Conservation (phyloP, 2,113 vertebrate species). For the Rattus rattus region DNA sequence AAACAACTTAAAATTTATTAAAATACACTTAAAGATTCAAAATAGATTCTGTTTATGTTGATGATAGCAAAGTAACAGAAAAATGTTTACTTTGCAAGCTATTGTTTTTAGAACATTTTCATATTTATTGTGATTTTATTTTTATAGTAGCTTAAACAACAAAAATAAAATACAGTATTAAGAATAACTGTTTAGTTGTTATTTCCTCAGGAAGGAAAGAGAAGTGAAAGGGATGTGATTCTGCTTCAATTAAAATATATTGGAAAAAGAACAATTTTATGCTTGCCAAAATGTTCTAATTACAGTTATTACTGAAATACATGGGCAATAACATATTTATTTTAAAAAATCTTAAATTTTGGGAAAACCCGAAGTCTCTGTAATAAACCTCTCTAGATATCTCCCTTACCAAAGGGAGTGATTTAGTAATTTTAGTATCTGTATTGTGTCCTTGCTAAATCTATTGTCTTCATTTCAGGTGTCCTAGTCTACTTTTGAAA, state of each 20-base stretch:
- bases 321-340: neutral
- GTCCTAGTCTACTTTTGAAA: neutral
- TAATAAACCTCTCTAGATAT: neutral
- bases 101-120: neutral
- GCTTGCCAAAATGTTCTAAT: neutral
- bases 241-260: neutral
- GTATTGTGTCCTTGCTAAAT: neutral
- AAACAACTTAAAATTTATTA: neutral
- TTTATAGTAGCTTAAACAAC: neutral
- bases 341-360: neutral
- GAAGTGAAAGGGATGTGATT: neutral
- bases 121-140: neutral
- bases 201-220: neutral
- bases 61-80: neutral
- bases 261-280: neutral
- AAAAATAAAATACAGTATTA: neutral
- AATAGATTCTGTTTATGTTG: neutral
- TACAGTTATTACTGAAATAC: neutral
- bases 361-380: neutral
- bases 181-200: neutral
- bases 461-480: neutral
- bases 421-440: neutral
- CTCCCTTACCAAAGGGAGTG: neutral
- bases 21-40: neutral
- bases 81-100: neutral